Evolutionary conservation across 2,113 vertebrate species (phyloP).

Genomic region (Perognathus longimembris): DNA sequence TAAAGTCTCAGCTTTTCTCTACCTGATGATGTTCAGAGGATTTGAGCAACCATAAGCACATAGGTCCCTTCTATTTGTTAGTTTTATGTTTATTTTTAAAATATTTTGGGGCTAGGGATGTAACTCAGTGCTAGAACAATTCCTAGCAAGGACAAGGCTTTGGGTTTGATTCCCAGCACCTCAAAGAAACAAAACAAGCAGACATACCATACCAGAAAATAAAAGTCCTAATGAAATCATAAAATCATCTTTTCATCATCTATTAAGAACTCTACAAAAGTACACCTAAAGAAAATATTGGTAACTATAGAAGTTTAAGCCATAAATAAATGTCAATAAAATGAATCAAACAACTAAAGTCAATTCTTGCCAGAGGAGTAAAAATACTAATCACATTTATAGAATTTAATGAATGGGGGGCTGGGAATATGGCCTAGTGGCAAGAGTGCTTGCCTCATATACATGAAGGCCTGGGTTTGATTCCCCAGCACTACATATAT

Average conservation of each 20-base stretch:
- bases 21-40: not conserved
- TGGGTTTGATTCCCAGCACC: too few relatives aligned
- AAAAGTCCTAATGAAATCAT: not conserved
- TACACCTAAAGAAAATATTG: not conserved
- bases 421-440: too few relatives aligned
- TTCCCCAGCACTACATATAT: too few relatives aligned
- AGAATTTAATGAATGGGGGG: too few relatives aligned
- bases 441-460: too few relatives aligned
- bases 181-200: too few relatives aligned
- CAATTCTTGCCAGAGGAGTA: not conserved
- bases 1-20: not conserved
- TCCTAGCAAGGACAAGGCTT: too few relatives aligned
- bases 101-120: not conserved
- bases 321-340: not conserved
- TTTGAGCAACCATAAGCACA: not conserved
- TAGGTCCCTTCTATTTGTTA: not conserved
- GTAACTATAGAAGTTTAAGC: not conserved
- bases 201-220: too few relatives aligned
- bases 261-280: not conserved
- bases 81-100: not conserved
- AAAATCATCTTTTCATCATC: conserved; percentile 6
- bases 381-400: not conserved
- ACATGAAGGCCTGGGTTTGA: too few relatives aligned
- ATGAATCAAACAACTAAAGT: not conserved
- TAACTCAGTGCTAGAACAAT: too few relatives aligned